Base-by-base conservation (phyloP, 2,797 vertebrate genomes). In the Pipistrellus nathusii region DNA sequence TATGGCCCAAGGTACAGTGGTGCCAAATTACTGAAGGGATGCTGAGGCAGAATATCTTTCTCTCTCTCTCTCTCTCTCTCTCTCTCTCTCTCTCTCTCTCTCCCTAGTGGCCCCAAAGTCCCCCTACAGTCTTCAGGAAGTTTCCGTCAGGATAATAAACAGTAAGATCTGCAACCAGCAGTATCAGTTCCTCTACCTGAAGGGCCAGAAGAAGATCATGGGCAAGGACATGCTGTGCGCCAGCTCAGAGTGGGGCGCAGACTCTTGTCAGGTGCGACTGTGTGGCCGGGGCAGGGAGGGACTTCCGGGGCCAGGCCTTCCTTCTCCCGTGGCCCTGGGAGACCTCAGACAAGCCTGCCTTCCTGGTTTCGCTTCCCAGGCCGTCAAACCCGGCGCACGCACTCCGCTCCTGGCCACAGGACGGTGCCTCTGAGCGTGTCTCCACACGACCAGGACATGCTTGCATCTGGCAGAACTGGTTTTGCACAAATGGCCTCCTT, bases 161-260 rank as follows among this genome's bases (percentile, higher is more conserved):
- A 93, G 69, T 0, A 2, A 64, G 0, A 2, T 82, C 71, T 97
- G 94, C 81, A 73, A 75, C 8, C 44, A 82, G 2, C 72, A 25
- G n/a, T 96, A 97, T 46, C 81, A 44, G 20, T 96, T 94, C 82
- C 95, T 97, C 71, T 87, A 93, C 86, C 14, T 17, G 25, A 82
- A 84, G 51, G 55, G 21, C 62, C 81, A 77, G 55, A 90, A 83
- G 48, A 20, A 51, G 14, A 92, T 94, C 13, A 55, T 91, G 0
- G 91, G 96, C 41, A 25, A 53, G 0, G 91, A 96, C 68, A 66
- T 78, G 91, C 85, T 97, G 23, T 97, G 96, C 12, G 77, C 80
- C 30, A 32, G 0, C 38, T 53, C 83, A 2, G 32, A 96, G 2
- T 59, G 53, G 81, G 96, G 86, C 30, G 0, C 41, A 35, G 83